phyloP scores from a whole-genome alignment of 2,113 vertebrate genomes.

The Hepsetus odoe region DNA sequence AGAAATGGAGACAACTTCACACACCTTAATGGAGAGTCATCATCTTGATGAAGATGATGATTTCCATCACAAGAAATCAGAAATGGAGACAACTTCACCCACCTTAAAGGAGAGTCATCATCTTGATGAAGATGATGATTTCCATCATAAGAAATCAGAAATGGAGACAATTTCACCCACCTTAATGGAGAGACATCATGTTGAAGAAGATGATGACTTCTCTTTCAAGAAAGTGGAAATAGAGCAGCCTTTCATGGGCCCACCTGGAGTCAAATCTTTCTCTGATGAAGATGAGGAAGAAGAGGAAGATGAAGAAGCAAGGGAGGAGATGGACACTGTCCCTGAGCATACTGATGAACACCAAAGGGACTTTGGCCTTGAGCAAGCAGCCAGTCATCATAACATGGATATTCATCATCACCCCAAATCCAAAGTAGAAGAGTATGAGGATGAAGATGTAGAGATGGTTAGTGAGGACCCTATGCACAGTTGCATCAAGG shows the following conservation, averaged over 20 bases:
- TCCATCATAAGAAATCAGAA: slow-evolving; percentile 52
- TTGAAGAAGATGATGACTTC: slow-evolving; percentile 64
- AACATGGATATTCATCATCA: slow-evolving; percentile 42
- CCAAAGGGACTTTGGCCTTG: slow-evolving; percentile 72
- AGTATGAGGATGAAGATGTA: slow-evolving; percentile 74
- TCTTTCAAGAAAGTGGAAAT: slow-evolving; percentile 70
- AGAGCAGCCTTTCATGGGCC: slow-evolving; percentile 70
- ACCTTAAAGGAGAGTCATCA: slow-evolving; percentile 52
- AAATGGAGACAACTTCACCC: background rate
- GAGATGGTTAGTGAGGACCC: slow-evolving; percentile 77
- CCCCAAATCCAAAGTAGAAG: slow-evolving; percentile 44
- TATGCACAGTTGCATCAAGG: slow-evolving; percentile 63
- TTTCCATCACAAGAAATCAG: no score
- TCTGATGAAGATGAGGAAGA: slow-evolving; percentile 71
- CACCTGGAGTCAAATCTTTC: slow-evolving; percentile 75
- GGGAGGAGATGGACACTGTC: slow-evolving; percentile 71
- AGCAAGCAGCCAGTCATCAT: slow-evolving; percentile 66
- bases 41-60: slow-evolving; percentile 56
- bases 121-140: slow-evolving; percentile 65
- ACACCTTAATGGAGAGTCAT: slow-evolving; percentile 45
- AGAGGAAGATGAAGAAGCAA: slow-evolving; percentile 65
- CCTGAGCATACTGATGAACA: slow-evolving; percentile 69
- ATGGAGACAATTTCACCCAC: background rate
- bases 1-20: background rate
- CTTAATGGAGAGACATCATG: slow-evolving; percentile 50